Percentiles rank a stretch among this genome's conserved stretches.
Conservation (phyloP, 2,113 vertebrate species). For the Pseudorectes ferrugineus region DNA sequence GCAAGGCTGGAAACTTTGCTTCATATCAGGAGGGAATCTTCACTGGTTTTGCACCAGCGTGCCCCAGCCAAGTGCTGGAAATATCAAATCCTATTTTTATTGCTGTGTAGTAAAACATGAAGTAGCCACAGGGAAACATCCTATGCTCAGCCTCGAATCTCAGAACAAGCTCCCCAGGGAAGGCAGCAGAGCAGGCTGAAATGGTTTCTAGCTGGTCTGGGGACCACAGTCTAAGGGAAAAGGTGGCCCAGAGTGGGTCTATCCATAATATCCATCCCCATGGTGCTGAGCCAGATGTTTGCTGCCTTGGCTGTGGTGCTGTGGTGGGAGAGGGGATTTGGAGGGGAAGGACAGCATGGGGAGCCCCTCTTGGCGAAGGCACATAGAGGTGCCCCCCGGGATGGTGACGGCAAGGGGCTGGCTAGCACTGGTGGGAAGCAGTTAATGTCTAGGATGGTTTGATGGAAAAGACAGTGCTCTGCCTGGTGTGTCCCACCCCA, state of each 20-base stretch:
- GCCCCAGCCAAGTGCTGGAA: not conserved
- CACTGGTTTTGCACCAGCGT: not conserved
- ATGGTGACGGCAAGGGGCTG: not conserved
- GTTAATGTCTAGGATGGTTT: not conserved
- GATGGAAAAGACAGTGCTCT: not conserved
- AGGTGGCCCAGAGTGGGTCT: not conserved
- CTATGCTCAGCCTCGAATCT: not conserved
- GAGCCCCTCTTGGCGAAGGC: not conserved
- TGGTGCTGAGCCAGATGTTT: not conserved
- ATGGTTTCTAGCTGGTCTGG: not conserved
- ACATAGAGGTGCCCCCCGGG: fast-evolving
- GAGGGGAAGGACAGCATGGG: not conserved
- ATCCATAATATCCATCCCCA: not conserved
- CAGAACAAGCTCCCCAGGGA: not conserved
- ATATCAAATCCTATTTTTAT: not conserved
- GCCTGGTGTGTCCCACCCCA: not conserved
- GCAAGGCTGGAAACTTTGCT: not conserved
- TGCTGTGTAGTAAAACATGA: not conserved
- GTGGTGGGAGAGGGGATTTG: not conserved
- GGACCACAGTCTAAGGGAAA: not conserved
- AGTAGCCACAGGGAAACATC: not conserved
- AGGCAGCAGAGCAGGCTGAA: not conserved
- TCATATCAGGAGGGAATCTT: not conserved
- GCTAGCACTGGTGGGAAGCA: not conserved
- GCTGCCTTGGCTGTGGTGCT: not conserved